Evolutionary conservation across 2,888 invertebrate genomes (phyloP), one percentile per base, ranked within the genome.

Genomic region (Callyntrura guangdongensis): DNA sequence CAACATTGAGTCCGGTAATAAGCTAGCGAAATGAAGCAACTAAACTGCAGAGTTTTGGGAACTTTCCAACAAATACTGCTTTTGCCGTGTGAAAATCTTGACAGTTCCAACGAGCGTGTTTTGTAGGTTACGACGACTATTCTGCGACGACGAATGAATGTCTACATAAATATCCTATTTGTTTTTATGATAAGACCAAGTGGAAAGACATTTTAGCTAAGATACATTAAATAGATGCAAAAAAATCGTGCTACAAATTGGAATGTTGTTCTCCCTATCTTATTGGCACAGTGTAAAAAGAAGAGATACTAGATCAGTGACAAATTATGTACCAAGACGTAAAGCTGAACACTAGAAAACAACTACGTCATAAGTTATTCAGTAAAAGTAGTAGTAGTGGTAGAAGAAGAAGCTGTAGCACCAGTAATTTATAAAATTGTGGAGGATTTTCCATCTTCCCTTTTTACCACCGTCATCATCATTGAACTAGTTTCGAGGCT

Each of bases 31-130:
- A 87, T 87, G 87, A 87, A 53, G 72, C 59, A 72, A 20, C 64
- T n/a, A 69, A 87, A 14, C 22, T 81, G 45, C 12, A 36, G 36
- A 69, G 72, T 88, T 88, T 88, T 88, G 88, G 88, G 88, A 88
- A 49, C 69, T 82, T 82, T 88, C 88, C 88, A 83, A 83, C 64
- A 59, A 82, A 36, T 27, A 11, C 56, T 36, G 8, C 47, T 61
- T 25, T 81, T 69, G 45, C 88, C 82, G 88, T 82, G 82, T 82
- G 77, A 82, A 82, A 88, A 22, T 72, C 82, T 82, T 88, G 88
- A 82, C 82, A 88, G 82, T 81, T 87, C 81, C 79, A 61, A 83
- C 61, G 36, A 82, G 20, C 64, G 81, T 79, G 49, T 64, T 49
- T 49, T 87, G 53, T 81, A 87, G 74, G 45, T 69, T 74, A 56